phyloP scores from a whole-genome alignment of 2,797 vertebrate species.

The Sebastes cheni region DNA sequence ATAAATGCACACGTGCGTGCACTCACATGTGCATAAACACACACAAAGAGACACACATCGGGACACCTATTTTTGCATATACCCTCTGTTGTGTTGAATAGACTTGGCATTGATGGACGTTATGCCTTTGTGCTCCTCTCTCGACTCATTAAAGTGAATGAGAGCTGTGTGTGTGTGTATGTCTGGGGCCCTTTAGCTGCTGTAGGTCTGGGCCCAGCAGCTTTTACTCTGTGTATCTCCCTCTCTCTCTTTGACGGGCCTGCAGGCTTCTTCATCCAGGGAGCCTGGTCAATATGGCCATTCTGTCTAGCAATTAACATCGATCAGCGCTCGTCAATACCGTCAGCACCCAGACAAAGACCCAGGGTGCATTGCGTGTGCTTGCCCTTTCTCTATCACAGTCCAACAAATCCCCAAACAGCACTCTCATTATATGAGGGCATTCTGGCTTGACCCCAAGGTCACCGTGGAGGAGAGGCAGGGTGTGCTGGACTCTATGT shows the following conservation, averaged over 20 bases:
- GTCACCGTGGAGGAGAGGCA: conserved; percentile 66
- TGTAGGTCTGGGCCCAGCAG: conserved; percentile 50
- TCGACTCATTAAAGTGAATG: conserved; percentile 76
- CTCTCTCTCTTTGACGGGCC: conserved; percentile 65
- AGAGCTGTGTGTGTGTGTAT: conserved; percentile 43
- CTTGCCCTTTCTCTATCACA: conserved; percentile 77
- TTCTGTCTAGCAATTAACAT: conserved; percentile 88
- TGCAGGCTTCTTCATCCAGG: conserved; percentile 77
- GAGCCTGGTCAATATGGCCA: conserved; percentile 82
- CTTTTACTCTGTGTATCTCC: conserved; percentile 33
- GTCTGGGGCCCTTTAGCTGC: conserved; percentile 56
- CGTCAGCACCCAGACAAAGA: conserved; percentile 82
- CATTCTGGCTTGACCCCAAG: conserved; percentile 79
- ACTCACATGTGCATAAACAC: conserved; percentile 41
- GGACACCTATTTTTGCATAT: conserved; percentile 60
- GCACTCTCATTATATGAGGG: conserved; percentile 81
- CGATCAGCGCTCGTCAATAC: conserved; percentile 84
- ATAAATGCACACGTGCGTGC: conserved; percentile 37
- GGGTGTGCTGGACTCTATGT: conserved; percentile 62
- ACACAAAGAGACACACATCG: conserved; percentile 37
- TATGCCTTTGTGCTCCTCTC: conserved; percentile 73
- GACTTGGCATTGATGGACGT: conserved; percentile 77
- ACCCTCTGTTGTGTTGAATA: conserved; percentile 66
- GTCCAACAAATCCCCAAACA: conserved; percentile 79
- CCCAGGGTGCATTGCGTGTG: conserved; percentile 79